These are phyloP conservation scores for Fistularia commersonii DNA, from an alignment of 2,797 vertebrate genomes.

Conservation along the genomic window DNA sequence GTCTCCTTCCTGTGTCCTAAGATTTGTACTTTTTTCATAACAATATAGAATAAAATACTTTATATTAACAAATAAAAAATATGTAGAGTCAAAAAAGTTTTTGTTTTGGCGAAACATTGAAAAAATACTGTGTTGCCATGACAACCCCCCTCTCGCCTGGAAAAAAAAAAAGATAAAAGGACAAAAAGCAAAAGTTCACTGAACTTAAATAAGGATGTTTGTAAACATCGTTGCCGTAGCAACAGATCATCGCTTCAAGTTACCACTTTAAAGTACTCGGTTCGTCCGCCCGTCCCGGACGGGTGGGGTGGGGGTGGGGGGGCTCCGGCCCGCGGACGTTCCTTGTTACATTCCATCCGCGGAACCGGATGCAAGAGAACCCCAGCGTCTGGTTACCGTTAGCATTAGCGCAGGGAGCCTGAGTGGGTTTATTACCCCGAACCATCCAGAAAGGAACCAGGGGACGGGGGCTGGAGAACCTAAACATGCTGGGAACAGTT, in stretches of 20 bases:
- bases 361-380: constrained; percentile 75
- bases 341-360: constrained; percentile 74
- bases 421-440: background rate
- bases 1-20: too few relatives aligned
- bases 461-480: too few relatives aligned
- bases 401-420: constrained; percentile 45
- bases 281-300: too few relatives aligned
- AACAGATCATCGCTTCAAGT: constrained; percentile 99
- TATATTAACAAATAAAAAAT: constrained; percentile 99
- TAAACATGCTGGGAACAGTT: too few relatives aligned
- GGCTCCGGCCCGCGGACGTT: too few relatives aligned
- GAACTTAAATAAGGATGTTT: constrained; percentile 99
- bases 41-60: constrained; percentile 99
- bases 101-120: constrained; percentile 91
- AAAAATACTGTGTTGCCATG: constrained; percentile 85
- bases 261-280: too few relatives aligned
- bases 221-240: constrained; percentile 99
- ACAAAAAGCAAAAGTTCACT: constrained; percentile 99
- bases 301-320: too few relatives aligned
- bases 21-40: constrained; percentile 94
- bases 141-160: constrained; percentile 87
- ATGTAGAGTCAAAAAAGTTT: constrained; percentile 93
- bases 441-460: too few relatives aligned
- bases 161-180: constrained; percentile 95
- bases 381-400: constrained; percentile 67